phyloP scores from a whole-genome alignment of 1,140 invertebrate genomes.

The Apis laboriosa region DNA sequence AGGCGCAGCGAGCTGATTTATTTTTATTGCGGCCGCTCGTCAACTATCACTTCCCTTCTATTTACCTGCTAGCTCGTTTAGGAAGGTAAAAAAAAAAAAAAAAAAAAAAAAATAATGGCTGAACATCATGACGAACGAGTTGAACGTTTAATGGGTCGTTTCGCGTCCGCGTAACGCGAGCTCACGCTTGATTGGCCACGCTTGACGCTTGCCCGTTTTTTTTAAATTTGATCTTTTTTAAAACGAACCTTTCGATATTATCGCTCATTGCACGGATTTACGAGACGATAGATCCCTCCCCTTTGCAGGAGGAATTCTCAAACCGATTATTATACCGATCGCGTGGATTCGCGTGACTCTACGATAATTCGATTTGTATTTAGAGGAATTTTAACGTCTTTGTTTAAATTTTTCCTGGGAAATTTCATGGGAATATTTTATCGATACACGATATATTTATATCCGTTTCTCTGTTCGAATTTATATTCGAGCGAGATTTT shows the following conservation, averaged over 20 bases:
- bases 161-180: constrained; percentile 40
- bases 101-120: constrained; percentile 7
- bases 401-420: too few relatives aligned
- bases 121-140: constrained; percentile 15
- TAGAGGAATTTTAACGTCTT: too few relatives aligned
- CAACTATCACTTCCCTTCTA: constrained; percentile 30
- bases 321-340: too few relatives aligned
- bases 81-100: constrained; percentile 8
- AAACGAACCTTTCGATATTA: background rate
- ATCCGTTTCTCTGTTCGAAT: too few relatives aligned
- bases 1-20: constrained; percentile 25
- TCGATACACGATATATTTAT: too few relatives aligned
- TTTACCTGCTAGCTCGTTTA: constrained; percentile 16
- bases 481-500: too few relatives aligned
- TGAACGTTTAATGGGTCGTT: constrained; percentile 39
- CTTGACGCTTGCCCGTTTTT: background rate
- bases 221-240: constrained; percentile 14
- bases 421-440: too few relatives aligned
- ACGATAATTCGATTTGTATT: too few relatives aligned
- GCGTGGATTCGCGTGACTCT: too few relatives aligned
- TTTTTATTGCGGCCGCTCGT: constrained; percentile 46
- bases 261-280: background rate
- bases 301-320: too few relatives aligned
- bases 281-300: too few relatives aligned
- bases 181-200: constrained; percentile 18